Percentiles rank a stretch among this genome's conserved stretches.
Evolutionary conservation across 2,113 vertebrate genomes (phyloP).

Genomic region (Cebus imitator): DNA sequence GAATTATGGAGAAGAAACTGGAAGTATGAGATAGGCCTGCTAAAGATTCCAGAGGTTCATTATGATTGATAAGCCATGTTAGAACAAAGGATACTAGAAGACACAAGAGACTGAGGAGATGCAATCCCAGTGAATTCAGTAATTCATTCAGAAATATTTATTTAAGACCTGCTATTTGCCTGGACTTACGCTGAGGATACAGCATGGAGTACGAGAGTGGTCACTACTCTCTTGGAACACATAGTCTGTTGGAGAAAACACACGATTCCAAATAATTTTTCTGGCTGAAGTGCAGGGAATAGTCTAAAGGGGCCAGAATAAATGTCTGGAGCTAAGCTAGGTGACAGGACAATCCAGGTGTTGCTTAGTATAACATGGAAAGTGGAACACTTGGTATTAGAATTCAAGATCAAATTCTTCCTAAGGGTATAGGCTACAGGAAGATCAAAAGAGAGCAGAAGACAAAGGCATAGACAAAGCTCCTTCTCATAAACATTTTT

Average conservation of each 20-base stretch:
- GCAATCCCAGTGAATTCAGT: background rate
- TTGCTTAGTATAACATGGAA: background rate
- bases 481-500: background rate
- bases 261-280: background rate
- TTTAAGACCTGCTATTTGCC: background rate
- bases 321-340: background rate
- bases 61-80: background rate
- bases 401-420: background rate
- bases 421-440: background rate
- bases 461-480: background rate
- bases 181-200: background rate
- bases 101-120: background rate
- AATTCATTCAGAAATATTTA: background rate
- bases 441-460: background rate
- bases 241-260: background rate
- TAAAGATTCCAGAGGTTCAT: background rate
- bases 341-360: fast-evolving
- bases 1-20: background rate
- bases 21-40: background rate
- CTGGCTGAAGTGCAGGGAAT: background rate
- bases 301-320: background rate
- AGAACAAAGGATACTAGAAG: background rate
- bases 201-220: background rate
- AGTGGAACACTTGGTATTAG: background rate
- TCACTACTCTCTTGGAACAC: background rate